Conservation (phyloP, 2,797 vertebrate genomes). For the Sebastolobus alascanus region DNA sequence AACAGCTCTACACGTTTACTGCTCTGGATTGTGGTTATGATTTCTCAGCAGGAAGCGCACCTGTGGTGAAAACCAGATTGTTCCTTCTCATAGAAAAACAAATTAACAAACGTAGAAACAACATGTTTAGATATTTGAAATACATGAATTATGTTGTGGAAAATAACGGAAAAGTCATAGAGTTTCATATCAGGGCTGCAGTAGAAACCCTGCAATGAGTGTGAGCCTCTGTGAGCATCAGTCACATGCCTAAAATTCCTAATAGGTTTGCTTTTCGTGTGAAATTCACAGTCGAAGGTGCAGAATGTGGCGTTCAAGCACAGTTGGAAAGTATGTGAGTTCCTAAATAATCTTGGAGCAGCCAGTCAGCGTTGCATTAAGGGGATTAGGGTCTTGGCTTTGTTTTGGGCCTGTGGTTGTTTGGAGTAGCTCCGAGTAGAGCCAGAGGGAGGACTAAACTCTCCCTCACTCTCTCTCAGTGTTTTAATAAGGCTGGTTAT, state of each 20-base stretch:
- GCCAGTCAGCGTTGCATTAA: conserved; percentile 43
- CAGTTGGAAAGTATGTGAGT: conserved; percentile 20
- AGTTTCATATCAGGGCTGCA: neutral
- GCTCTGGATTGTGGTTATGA: neutral
- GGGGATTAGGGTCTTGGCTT: conserved; percentile 65
- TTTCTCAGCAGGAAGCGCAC: neutral
- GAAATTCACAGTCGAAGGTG: neutral
- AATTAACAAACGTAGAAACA: neutral
- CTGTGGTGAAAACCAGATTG: neutral
- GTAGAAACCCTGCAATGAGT: neutral
- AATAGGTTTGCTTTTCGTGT: neutral
- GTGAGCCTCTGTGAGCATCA: neutral
- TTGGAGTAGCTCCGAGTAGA: conserved; percentile 54
- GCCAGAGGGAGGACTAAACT: conserved; percentile 53
- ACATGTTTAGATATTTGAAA: neutral
- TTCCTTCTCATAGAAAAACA: neutral
- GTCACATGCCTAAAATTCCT: neutral
- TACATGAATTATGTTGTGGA: neutral
- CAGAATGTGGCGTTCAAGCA: conserved; percentile 19
- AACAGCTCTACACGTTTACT: neutral
- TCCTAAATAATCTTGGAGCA: conserved; percentile 34
- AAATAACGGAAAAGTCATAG: neutral
- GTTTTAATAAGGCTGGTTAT: conserved; percentile 70
- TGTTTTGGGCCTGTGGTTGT: conserved; percentile 62
- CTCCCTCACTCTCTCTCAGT: conserved; percentile 32